phyloP scores from a whole-genome alignment of 2,797 vertebrate species.

The Gallinago nigripennis region DNA sequence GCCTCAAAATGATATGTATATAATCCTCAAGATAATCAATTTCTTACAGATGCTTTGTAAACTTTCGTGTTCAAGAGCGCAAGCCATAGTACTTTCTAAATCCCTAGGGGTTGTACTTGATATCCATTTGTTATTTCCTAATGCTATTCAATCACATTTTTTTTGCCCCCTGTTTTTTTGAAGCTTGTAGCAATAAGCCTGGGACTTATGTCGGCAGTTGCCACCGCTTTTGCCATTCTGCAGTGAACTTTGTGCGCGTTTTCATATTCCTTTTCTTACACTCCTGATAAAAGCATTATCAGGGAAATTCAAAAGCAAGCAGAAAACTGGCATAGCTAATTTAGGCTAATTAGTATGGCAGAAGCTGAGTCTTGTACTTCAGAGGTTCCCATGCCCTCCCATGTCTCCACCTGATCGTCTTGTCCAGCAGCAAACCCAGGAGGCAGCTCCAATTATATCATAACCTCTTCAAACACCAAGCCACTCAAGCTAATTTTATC shows the following conservation, averaged over 20 bases:
- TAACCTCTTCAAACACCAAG: conserved; percentile 82
- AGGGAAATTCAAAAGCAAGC: conserved; percentile 79
- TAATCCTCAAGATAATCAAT: conserved; percentile 55
- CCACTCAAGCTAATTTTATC: conserved; percentile 84
- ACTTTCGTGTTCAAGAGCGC: not conserved
- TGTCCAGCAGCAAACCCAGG: conserved; percentile 82
- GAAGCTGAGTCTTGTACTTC: conserved; percentile 73
- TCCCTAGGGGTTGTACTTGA: conserved; percentile 39
- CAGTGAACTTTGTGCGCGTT: conserved; percentile 50
- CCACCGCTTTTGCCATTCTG: conserved; percentile 1
- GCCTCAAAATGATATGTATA: not conserved
- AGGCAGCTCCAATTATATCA: conserved; percentile 83
- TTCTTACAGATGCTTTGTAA: conserved; percentile 49
- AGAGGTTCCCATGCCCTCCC: conserved; percentile 76
- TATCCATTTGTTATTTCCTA: conserved; percentile 63
- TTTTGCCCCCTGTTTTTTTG: not conserved
- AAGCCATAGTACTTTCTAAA: not conserved
- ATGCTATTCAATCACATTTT: not conserved
- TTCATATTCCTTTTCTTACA: conserved; percentile 58
- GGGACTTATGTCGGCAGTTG: not conserved
- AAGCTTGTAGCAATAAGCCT: conserved; percentile 28
- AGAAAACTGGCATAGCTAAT: conserved; percentile 82
- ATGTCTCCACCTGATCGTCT: conserved; percentile 80
- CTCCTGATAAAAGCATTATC: conserved; percentile 71
- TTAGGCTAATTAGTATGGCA: conserved; percentile 80